Base-by-base conservation (phyloP, 2,797 vertebrate species). In the Darevskia mixta region DNA sequence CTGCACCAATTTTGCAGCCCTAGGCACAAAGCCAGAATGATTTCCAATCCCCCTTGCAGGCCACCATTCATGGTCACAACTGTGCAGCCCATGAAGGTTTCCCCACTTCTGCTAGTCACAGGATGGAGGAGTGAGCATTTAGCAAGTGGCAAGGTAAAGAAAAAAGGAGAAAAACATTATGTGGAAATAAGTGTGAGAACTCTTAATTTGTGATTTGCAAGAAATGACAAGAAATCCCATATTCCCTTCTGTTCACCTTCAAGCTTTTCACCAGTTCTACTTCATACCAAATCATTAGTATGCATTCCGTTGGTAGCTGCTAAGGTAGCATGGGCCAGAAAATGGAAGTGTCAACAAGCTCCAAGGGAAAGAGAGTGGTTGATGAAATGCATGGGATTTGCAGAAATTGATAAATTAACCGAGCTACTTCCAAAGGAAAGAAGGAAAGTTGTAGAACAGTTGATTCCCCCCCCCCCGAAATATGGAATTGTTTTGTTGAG, bases 201-300 rank as follows among this genome's bases (percentile, higher is more conserved):
- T 58, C 49, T 75, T 58, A 75, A 41, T 84, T 43, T 64, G 38
- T 76, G 38, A 66, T 66, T 43, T 64, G 55, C 15, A 72, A 35
- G 82, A 73, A 15, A 23, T 72, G 82, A 20, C 82, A 58, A n/a
- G 66, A n/a, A 64, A 61, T 64, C 69, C 32, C 64, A 5, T 69
- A 4, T 64, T 43, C 38, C 17, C 58, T 66, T 87, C 75, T 66
- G 38, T 45, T 76, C 38, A 20, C 55, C 72, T 18, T 45, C 29
- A 32, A 82, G 55, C n/a, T 87, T 67, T 82, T 76, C 76, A 87
- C 66, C 86, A 29, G 71, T 82, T 82, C 86, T 82, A 38, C 86
- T 66, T 82, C 13, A n/a, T 55, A 15, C 49, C 49, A 64, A 64
- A 64, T 61, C 20, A 61, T 61, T 23, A 18, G 58, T 64, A 64